phyloP scores from a whole-genome alignment of 2,797 vertebrate species.

The Phylloscopus collybita region DNA sequence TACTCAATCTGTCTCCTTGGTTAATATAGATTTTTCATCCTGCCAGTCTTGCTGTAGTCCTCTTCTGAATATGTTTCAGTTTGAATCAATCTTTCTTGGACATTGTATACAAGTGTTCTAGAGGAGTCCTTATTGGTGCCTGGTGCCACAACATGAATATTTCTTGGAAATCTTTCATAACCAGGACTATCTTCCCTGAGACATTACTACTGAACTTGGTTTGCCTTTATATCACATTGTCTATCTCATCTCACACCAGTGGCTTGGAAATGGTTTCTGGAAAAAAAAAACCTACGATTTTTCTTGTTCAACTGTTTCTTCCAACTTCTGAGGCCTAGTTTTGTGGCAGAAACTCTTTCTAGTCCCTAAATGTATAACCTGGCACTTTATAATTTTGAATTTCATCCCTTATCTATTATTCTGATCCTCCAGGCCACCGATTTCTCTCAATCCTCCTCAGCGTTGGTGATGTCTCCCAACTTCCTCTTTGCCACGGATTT shows the following conservation, averaged over 20 bases:
- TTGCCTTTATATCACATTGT: neutral
- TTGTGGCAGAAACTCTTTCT: neutral
- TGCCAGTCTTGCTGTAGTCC: neutral
- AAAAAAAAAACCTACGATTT: neutral
- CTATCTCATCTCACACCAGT: neutral
- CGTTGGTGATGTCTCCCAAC: neutral
- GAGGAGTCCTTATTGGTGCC: neutral
- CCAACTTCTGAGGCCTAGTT: neutral
- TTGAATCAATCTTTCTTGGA: neutral
- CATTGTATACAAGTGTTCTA: neutral
- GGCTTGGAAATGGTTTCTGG: neutral
- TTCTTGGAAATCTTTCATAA: neutral
- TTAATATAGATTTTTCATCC: neutral
- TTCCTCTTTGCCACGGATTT: constrained; percentile 1
- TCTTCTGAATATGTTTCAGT: neutral
- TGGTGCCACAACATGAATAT: neutral
- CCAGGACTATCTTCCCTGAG: neutral
- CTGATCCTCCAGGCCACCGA: constrained; percentile 38
- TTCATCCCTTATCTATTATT: constrained; percentile 41
- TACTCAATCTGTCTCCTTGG: neutral
- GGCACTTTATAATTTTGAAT: constrained; percentile 8
- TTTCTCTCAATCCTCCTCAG: constrained; percentile 41
- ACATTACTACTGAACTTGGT: neutral
- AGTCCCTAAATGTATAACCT: constrained; percentile 29
- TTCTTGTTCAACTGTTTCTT: neutral